Evolutionary conservation across 2,888 invertebrate species (phyloP).

Genomic region (Caenorhabditis parvicauda): DNA sequence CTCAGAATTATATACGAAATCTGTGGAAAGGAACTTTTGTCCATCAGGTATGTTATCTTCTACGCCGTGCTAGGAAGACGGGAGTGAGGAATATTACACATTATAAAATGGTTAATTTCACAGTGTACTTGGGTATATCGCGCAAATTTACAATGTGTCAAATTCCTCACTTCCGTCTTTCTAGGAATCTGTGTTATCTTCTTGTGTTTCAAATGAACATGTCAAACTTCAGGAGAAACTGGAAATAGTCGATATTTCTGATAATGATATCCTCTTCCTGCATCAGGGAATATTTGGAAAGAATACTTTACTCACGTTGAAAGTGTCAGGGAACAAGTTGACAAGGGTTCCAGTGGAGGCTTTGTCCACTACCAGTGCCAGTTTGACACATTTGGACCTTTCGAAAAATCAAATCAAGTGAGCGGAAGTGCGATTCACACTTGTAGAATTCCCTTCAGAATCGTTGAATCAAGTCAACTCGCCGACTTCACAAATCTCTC

Average conservation of each 20-base stretch:
- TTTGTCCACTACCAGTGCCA: slow-evolving; percentile 38
- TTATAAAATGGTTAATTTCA: too few relatives aligned
- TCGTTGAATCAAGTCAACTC: slow-evolving; percentile 29
- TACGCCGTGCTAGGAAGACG: neutral
- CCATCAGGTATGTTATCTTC: slow-evolving; percentile 44
- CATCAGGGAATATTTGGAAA: slow-evolving; percentile 48
- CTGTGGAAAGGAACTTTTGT: slow-evolving; percentile 54
- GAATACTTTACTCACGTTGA: slow-evolving; percentile 74
- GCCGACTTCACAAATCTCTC: slow-evolving; percentile 45
- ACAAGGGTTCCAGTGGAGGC: slow-evolving; percentile 73
- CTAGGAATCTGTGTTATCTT: neutral
- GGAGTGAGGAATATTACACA: too few relatives aligned
- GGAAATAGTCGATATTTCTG: slow-evolving; percentile 37
- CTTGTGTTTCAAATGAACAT: too few relatives aligned
- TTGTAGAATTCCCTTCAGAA: slow-evolving; percentile 21
- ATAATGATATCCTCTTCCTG: slow-evolving; percentile 39
- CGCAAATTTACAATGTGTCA: too few relatives aligned
- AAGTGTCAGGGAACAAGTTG: slow-evolving; percentile 73
- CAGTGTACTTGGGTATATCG: too few relatives aligned
- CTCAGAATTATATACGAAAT: slow-evolving; percentile 49
- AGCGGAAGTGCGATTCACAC: neutral
- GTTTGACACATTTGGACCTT: slow-evolving; percentile 77
- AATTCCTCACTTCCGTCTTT: too few relatives aligned
- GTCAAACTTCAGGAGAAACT: slow-evolving; percentile 33
- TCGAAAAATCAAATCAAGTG: slow-evolving; percentile 73